Percentiles rank a stretch among this genome's conserved stretches.
phyloP scores from a whole-genome alignment of 2,113 vertebrate genomes.

The Chloropsis hardwickii region DNA sequence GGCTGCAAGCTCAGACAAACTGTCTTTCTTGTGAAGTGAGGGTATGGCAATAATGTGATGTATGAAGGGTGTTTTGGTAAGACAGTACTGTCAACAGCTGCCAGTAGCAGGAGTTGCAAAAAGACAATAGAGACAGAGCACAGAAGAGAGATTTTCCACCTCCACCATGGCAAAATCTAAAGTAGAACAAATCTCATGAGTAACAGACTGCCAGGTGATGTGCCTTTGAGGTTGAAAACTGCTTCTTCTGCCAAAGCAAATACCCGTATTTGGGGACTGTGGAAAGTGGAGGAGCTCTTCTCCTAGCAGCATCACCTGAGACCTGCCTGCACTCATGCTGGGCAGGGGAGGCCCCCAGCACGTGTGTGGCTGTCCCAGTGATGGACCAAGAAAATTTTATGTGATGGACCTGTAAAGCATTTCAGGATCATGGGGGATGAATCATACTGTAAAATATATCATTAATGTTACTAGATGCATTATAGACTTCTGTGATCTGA shows the following conservation, averaged over 20 bases:
- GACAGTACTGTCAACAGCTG: neutral
- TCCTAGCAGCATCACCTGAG: neutral
- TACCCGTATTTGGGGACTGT: accelerated
- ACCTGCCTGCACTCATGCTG: accelerated
- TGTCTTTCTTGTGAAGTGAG: neutral
- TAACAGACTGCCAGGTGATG: neutral
- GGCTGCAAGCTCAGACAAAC: neutral
- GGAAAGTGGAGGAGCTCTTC: neutral
- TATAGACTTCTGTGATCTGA: slow-evolving; percentile 3
- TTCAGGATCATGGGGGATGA: neutral
- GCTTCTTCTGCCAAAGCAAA: neutral
- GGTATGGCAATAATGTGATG: neutral
- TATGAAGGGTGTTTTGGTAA: neutral
- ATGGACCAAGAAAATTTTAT: neutral
- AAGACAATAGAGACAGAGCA: neutral
- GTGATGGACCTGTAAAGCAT: neutral
- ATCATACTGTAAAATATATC: neutral
- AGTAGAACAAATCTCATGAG: neutral
- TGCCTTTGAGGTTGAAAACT: neutral
- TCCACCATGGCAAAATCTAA: neutral
- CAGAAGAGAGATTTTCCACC: neutral
- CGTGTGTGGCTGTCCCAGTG: accelerated
- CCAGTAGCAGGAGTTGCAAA: neutral
- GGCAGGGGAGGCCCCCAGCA: neutral
- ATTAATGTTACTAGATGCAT: neutral